These are phyloP conservation scores for Drosophila parthenogenetica DNA, from an alignment of 2,888 invertebrate species.

Conservation along the genomic window DNA sequence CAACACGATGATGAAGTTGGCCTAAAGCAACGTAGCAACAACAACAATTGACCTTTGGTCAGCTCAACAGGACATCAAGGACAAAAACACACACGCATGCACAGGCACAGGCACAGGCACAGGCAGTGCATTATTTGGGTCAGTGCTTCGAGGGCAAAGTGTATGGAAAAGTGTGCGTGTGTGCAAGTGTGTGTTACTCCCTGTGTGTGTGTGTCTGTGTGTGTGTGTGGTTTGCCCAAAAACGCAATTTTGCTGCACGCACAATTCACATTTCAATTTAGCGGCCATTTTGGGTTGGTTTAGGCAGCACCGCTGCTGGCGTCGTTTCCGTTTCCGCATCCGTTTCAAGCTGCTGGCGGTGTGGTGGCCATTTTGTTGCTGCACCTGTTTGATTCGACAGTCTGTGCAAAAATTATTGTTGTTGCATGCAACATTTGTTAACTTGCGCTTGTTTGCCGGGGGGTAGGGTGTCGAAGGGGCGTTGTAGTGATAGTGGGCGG, in stretches of 20 bases:
- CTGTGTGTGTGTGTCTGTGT: conserved; percentile 8
- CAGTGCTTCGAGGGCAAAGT: conserved; percentile 1
- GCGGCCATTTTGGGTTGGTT: conserved; percentile 20
- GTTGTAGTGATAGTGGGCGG: too few relatives aligned
- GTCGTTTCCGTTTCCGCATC: conserved; percentile 24
- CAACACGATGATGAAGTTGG: neutral
- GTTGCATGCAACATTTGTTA: conserved; percentile 19
- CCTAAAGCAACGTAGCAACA: conserved; percentile 2
- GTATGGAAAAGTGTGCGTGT: conserved; percentile 9
- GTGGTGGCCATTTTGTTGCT: conserved; percentile 48
- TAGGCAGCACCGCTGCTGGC: conserved; percentile 22
- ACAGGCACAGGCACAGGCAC: too few relatives aligned
- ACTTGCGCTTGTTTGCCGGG: conserved; percentile 5
- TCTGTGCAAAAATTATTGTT: conserved; percentile 8
- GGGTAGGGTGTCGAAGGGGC: neutral
- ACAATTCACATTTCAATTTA: conserved; percentile 68
- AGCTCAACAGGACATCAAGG: conserved; percentile 36
- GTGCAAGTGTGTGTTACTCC: conserved; percentile 1
- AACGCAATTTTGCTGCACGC: conserved; percentile 64
- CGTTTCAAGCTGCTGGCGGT: conserved; percentile 30
- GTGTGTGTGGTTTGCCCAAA: conserved; percentile 28
- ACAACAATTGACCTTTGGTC: conserved; percentile 40
- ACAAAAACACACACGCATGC: conserved; percentile 38
- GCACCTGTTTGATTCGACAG: conserved; percentile 57
- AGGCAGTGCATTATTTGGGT: conserved; percentile 39